These are phyloP conservation scores for Tetropium fuscum DNA, from an alignment of 2,888 invertebrate genomes.

Conservation along the genomic window DNA sequence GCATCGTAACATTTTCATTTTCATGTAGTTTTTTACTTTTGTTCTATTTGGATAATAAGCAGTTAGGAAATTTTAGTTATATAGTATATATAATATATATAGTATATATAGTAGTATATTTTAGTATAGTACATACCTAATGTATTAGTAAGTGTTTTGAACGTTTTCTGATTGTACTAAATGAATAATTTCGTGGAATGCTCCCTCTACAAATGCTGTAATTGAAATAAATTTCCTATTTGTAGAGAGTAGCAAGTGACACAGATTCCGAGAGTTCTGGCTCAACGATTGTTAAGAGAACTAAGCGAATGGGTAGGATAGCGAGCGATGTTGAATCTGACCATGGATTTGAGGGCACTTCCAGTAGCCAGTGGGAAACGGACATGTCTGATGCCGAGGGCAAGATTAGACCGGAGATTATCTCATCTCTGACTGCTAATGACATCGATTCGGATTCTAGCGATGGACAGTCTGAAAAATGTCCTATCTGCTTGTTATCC, in stretches of 20 bases:
- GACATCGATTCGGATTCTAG: conserved; percentile 56
- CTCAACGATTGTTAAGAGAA: conserved; percentile 46
- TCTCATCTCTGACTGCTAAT: conserved; percentile 15
- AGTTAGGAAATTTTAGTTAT: too few relatives aligned
- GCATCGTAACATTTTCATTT: too few relatives aligned
- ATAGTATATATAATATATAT: too few relatives aligned
- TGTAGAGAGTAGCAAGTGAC: conserved; percentile 71
- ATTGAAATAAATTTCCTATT: conserved; percentile 42
- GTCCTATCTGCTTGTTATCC: conserved; percentile 89
- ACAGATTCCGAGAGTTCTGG: conserved; percentile 56
- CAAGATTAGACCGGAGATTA: neutral
- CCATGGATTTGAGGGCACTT: conserved; percentile 39
- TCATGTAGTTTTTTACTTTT: too few relatives aligned
- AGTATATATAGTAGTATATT: too few relatives aligned
- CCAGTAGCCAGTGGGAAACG: conserved; percentile 52
- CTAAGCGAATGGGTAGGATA: conserved; percentile 44
- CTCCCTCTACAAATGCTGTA: too few relatives aligned
- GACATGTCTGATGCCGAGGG: conserved; percentile 46
- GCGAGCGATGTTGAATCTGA: conserved; percentile 47
- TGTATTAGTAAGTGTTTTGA: too few relatives aligned
- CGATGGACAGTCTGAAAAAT: conserved; percentile 78
- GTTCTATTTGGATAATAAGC: too few relatives aligned
- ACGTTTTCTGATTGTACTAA: too few relatives aligned
- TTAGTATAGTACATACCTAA: too few relatives aligned
- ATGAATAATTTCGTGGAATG: too few relatives aligned